Conservation (phyloP, 2,113 vertebrate species). For the Onychostruthus taczanowskii region DNA sequence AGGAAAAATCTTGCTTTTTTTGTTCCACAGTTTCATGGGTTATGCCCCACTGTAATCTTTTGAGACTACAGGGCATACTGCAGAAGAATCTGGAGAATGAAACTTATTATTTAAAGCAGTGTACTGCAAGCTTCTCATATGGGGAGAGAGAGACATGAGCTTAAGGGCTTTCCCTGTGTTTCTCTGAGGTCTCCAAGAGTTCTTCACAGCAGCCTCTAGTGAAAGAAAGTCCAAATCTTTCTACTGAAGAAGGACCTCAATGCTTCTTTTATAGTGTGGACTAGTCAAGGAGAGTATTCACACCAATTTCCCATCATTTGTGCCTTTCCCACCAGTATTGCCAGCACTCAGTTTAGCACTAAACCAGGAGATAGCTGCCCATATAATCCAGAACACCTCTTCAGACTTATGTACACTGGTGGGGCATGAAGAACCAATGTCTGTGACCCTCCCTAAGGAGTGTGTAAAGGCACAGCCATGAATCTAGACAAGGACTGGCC, state of each 20-base stretch:
- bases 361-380: neutral
- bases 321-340: neutral
- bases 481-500: neutral
- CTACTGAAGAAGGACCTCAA: neutral
- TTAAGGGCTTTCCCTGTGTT: neutral
- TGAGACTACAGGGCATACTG: neutral
- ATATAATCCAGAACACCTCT: neutral
- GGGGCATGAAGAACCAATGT: neutral
- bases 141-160: neutral
- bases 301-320: neutral
- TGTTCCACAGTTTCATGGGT: neutral
- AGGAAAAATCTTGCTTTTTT: neutral
- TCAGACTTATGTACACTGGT: neutral
- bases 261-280: neutral
- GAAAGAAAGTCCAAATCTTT: neutral
- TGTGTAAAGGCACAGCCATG: neutral
- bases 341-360: neutral
- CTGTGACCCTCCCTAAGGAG: neutral
- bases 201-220: neutral
- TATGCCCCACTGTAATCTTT: neutral
- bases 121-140: neutral
- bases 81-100: neutral
- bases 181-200: neutral
- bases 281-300: neutral
- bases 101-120: neutral